phyloP scores from a whole-genome alignment of 2,888 invertebrate species.

The Prionchulus punctatus region DNA sequence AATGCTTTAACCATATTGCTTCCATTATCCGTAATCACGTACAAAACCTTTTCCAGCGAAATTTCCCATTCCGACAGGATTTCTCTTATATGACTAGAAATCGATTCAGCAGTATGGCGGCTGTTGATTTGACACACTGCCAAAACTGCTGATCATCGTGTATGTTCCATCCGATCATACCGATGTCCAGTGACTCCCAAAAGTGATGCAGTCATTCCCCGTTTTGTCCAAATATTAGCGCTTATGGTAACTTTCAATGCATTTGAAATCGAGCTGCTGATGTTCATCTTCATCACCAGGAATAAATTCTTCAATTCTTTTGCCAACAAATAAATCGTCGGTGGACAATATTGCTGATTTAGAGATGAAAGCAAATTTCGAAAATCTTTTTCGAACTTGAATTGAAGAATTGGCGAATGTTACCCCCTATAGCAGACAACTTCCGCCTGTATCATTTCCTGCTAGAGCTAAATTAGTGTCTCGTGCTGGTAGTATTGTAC shows the following conservation, averaged over 20 bases:
- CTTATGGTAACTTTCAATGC: background rate
- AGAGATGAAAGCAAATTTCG: too few species aligned
- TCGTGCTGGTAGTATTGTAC: too few species aligned
- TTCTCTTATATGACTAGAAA: background rate
- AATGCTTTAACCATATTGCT: background rate
- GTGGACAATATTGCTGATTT: background rate
- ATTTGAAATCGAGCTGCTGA: background rate
- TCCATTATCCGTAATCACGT: background rate
- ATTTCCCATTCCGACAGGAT: background rate
- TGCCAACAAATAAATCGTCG: background rate
- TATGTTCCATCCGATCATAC: background rate
- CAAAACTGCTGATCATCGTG: background rate
- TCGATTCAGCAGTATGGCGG: background rate
- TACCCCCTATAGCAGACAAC: too few species aligned
- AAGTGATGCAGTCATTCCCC: background rate
- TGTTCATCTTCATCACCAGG: background rate
- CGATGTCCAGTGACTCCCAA: background rate
- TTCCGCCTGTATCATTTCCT: too few species aligned
- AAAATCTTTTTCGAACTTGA: too few species aligned
- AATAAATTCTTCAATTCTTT: background rate
- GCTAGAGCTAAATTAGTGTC: too few species aligned
- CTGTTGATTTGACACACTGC: background rate
- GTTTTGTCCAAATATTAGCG: background rate
- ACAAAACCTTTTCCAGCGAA: background rate
- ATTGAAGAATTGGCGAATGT: too few species aligned